Base-by-base conservation (phyloP, 2,797 vertebrate genomes). In the Phataginus tricuspis region DNA sequence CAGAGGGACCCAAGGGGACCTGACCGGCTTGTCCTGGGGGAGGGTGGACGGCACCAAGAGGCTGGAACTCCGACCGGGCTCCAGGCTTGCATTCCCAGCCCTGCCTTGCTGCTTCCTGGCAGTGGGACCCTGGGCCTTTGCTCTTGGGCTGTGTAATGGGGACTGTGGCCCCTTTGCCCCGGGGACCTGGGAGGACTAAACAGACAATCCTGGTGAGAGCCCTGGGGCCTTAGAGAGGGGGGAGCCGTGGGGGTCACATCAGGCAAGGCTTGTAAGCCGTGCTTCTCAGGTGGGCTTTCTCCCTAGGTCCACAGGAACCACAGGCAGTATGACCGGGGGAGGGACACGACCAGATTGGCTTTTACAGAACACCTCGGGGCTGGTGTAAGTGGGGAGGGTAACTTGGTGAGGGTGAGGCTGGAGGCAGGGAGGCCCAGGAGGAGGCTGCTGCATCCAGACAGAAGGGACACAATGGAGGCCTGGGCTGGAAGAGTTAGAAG, bases 401-500 rank as follows among this genome's bases (percentile, higher is more conserved):
- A 16, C 53, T 14, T 4, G 61, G 86, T n/a, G 74, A n/a, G 66
- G 31, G 27, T 9, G 55, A 80, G 39, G 82, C 79, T 16, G 34
- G 53, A 53, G 42, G 34, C 39, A 2, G 18, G 53, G 29, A 45
- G 31, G 31, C 23, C 0, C 34, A 10, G 18, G 85, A 59, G 18
- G 21, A 42, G 51, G 57, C 31, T 0, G 0, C 5, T 1, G 18
- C 15, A 16, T 21, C 31, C 31, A 3, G 25, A n/a, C n/a, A 0
- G 42, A 6, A 42, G 86, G 37, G n/a, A 29, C 16, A 15, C 0
- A 0, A 1, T 1, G 55, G 68, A 18, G 53, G 78, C 88, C 88
- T 14, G 10, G 85, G 5, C 39, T 4, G 1, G 45, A 53, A 14
- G 1, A 3, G 45, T 1, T 9, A 21, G 69, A 31, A 29, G 25